These are phyloP conservation scores for Drosophila kohkoa DNA, from an alignment of 1,140 invertebrate species.

Conservation along the genomic window DNA sequence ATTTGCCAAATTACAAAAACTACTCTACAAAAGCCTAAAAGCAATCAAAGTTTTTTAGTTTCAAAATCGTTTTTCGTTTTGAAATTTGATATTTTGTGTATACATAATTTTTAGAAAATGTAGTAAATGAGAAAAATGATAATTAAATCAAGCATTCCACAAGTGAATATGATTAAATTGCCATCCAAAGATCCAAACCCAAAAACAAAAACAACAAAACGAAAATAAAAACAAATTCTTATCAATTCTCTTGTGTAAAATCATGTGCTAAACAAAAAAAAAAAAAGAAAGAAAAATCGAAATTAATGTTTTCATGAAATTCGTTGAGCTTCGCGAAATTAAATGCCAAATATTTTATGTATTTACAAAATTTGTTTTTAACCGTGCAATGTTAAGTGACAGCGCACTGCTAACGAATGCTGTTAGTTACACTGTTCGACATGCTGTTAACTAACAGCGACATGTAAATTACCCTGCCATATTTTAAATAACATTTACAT, in stretches of 20 bases:
- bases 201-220: constrained; percentile 10
- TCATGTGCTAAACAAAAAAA: constrained; percentile 35
- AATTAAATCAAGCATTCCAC: constrained; percentile 59
- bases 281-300: not conserved
- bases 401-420: constrained; percentile 25
- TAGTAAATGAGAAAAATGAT: not conserved
- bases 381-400: constrained; percentile 35
- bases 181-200: constrained; percentile 49
- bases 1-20: constrained; percentile 61
- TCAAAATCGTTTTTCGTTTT: constrained; percentile 8
- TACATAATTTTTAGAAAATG: constrained; percentile 28
- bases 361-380: constrained; percentile 70
- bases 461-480: constrained; percentile 49
- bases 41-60: constrained; percentile 55
- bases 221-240: constrained; percentile 11
- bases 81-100: constrained; percentile 9
- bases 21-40: constrained; percentile 25
- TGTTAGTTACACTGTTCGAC: constrained; percentile 27
- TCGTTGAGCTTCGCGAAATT: constrained; percentile 75
- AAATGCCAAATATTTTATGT: constrained; percentile 78
- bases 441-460: constrained; percentile 40
- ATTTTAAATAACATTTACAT: constrained; percentile 23
- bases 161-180: constrained; percentile 60
- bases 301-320: constrained; percentile 29
- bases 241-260: constrained; percentile 50